phyloP scores from a whole-genome alignment of 2,888 invertebrate species.

The Caenorhabditis auriculariae region DNA sequence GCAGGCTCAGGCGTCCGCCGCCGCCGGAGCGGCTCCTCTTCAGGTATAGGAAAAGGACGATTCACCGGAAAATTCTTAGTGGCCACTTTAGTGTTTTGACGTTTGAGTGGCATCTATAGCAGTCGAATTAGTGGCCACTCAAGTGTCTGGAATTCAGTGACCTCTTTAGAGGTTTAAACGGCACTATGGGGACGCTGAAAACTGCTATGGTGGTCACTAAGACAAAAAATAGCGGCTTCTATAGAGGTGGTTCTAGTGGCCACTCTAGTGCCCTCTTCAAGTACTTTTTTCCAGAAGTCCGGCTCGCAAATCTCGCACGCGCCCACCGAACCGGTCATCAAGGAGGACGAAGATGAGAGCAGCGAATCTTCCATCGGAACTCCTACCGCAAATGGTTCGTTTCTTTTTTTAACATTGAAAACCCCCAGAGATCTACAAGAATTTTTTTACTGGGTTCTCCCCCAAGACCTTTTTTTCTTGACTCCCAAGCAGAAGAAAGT shows the following conservation, averaged over 20 bases:
- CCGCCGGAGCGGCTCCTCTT: not conserved
- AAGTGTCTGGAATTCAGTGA: no score
- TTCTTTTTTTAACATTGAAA: not conserved
- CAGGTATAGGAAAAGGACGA: no score
- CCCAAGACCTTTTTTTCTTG: no score
- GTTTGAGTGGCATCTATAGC: no score
- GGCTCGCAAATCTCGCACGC: constrained; percentile 59
- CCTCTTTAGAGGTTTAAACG: no score
- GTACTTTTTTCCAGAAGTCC: constrained; percentile 41
- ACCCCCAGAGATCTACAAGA: not conserved
- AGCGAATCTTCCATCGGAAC: constrained; percentile 29
- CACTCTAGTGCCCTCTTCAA: constrained; percentile 9
- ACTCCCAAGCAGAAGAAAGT: no score
- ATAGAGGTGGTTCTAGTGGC: constrained; percentile 1
- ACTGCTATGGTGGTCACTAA: no score
- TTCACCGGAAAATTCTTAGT: no score
- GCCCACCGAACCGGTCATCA: constrained; percentile 59
- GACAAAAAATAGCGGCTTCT: not conserved
- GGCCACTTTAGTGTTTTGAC: no score
- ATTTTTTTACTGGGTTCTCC: not conserved
- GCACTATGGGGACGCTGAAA: no score
- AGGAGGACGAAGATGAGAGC: constrained; percentile 60
- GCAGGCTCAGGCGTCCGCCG: not conserved
- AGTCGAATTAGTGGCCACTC: no score
- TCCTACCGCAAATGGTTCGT: constrained; percentile 13